Conservation (phyloP, 2,797 vertebrate species). For the Artibeus lituratus region DNA sequence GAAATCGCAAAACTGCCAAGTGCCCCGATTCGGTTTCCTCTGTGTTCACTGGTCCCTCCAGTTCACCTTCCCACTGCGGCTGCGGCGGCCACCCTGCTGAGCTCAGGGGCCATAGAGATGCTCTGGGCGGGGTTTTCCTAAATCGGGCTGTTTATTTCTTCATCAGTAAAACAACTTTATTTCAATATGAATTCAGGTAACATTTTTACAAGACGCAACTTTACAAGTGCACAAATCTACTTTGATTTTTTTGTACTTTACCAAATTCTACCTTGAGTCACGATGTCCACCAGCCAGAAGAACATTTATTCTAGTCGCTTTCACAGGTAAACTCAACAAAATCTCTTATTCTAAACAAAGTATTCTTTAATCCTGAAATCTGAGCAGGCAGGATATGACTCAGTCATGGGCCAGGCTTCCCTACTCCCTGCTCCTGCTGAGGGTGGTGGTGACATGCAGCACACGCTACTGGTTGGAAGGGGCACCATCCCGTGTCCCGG, state of each 20-base stretch:
- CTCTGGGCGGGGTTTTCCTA: neutral
- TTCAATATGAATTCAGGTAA: neutral
- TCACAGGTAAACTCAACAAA: neutral
- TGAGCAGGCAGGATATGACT: neutral
- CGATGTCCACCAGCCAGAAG: neutral
- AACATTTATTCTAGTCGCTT: neutral
- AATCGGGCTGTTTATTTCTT: neutral
- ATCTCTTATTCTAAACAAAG: neutral
- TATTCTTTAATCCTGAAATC: neutral
- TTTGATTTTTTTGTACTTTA: neutral
- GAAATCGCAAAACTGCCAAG: neutral
- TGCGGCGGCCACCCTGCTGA: neutral
- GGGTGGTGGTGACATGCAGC: no score
- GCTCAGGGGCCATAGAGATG: neutral
- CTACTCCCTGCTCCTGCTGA: neutral
- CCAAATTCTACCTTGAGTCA: neutral
- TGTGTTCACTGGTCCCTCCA: neutral
- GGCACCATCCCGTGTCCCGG: neutral
- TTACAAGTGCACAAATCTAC: neutral
- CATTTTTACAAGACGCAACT: neutral
- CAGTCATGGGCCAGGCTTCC: neutral
- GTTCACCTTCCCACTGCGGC: neutral
- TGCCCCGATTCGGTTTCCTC: neutral
- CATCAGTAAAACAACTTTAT: neutral
- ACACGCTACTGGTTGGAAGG: fast-evolving